A percentile compares a stretch with the other conserved stretches of the same genome.
phyloP scores from a whole-genome alignment of 2,113 vertebrate genomes.

The Silurus glanis region DNA sequence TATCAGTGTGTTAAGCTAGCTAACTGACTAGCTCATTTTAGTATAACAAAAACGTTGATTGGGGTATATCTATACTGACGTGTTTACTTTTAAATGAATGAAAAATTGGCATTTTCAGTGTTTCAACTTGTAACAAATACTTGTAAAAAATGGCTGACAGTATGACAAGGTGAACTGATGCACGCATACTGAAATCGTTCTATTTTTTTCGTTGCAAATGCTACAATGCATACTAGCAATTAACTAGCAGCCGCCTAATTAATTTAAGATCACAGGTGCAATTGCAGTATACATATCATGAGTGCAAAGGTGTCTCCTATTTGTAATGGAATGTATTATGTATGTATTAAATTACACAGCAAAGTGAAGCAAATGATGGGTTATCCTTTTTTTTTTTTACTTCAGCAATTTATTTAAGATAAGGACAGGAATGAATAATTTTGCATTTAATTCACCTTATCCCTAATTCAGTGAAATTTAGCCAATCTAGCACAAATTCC shows the following conservation, averaged over 20 bases:
- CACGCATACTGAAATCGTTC: neutral
- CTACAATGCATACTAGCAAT: neutral
- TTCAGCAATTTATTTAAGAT: too few relatives aligned
- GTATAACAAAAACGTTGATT: neutral
- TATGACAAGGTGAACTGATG: neutral
- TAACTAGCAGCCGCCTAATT: neutral
- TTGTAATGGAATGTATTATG: too few relatives aligned
- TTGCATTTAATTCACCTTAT: neutral
- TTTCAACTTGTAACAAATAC: neutral
- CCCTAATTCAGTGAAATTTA: neutral
- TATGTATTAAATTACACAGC: neutral
- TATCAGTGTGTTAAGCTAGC: neutral
- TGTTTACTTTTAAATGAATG: neutral
- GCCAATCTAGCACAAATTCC: neutral
- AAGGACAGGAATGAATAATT: neutral
- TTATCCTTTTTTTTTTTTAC: neutral
- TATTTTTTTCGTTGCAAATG: neutral
- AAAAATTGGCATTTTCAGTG: neutral
- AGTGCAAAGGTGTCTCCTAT: neutral
- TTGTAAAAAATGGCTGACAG: neutral
- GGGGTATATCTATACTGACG: neutral
- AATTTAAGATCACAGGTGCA: neutral
- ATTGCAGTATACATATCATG: neutral
- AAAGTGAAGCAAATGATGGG: neutral
- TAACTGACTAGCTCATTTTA: neutral